phyloP scores from a whole-genome alignment of 2,113 vertebrate genomes.

The Trogon surrucura region DNA sequence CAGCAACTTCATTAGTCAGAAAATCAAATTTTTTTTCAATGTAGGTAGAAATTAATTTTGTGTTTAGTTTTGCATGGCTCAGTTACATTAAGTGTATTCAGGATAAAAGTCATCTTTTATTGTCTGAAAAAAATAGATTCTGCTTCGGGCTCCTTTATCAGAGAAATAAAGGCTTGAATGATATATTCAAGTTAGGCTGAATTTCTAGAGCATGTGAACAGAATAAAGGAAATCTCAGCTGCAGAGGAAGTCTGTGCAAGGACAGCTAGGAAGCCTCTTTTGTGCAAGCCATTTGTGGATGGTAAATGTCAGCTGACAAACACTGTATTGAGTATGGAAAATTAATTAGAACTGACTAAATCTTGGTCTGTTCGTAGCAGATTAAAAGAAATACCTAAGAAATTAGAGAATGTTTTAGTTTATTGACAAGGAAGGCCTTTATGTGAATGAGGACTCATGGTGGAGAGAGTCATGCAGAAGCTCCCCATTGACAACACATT shows the following conservation, averaged over 20 bases:
- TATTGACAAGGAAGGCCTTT: background rate
- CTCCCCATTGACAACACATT: background rate
- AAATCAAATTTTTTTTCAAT: background rate
- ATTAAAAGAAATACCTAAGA: background rate
- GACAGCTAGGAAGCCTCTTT: background rate
- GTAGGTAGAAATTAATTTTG: background rate
- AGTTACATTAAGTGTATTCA: background rate
- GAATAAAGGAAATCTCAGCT: background rate
- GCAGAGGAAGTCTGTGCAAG: background rate
- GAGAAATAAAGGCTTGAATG: background rate
- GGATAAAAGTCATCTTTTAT: background rate
- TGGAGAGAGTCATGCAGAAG: background rate
- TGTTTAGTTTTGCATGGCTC: background rate
- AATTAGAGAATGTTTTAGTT: background rate
- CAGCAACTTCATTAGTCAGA: background rate
- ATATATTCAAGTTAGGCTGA: background rate
- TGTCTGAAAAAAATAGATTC: background rate
- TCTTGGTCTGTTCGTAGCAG: background rate
- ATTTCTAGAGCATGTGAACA: background rate
- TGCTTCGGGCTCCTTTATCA: background rate
- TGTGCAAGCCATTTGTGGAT: background rate
- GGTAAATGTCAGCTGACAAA: background rate
- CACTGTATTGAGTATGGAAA: background rate
- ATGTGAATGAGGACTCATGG: background rate
- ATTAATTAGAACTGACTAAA: background rate